Evolutionary conservation across 92 coral and sea anemone species (phyloP), one percentile per base, ranked within the genome.

Genomic region (Montipora capitata): DNA sequence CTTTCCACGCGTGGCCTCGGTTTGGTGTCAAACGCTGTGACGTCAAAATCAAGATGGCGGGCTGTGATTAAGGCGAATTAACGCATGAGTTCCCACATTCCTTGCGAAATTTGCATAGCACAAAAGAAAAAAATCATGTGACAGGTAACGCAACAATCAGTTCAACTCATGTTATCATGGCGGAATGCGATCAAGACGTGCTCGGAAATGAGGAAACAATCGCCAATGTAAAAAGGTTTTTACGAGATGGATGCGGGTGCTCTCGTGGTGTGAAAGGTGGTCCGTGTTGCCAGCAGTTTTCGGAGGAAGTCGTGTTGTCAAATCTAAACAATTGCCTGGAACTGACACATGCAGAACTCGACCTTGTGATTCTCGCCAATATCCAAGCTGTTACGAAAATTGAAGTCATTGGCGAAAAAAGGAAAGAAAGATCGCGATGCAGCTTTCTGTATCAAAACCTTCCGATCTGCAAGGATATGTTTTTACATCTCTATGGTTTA

Each of bases 371-470:
- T 10, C 10, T 58, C 4, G 64, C 64, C 10, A 58, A 58, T 15
- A 58, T 58, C 17, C 64, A 58, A 58, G 64, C 17, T 10, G 14
- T 58, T 58, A 12, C 64, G 64, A 58, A 58, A 10, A 58, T 10
- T 58, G 64, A 3, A 8, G 12, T 58, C 10, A 58, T 58, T 12
- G n/a, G 64, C 64, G 1, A 58, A 15, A 58, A 58, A 58, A 58
- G 64, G 64, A 58, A 58, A 58, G 15, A 58, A 58, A 58, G 64
- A 10, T 58, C 64, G 17, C 64, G 64, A 58, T 58, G 64, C 64
- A 58, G 64, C 17, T 58, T 58, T 15, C 14, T 58, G n/a, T 58
- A 8, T 15, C 64, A 10, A 10, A 58, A 58, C n/a, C 12, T 10
- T 58, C 64, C 64, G 64, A 58, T 58, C 64, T 58, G 64, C 17